Conservation (phyloP, 2,888 invertebrate genomes). For the Brachyopa scutellaris region DNA sequence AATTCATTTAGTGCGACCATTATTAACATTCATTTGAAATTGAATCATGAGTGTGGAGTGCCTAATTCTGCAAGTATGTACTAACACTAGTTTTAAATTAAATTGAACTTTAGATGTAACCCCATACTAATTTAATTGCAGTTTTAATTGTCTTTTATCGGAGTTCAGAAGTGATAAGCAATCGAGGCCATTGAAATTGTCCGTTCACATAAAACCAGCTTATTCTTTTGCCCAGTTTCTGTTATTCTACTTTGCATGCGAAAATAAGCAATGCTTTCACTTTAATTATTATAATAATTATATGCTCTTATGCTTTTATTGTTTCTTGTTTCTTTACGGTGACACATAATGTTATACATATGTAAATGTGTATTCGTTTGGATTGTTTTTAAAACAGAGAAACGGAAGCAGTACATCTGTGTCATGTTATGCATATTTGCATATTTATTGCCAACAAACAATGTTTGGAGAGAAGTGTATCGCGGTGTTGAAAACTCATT, state of each 20-base stretch:
- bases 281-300: slow-evolving; percentile 38
- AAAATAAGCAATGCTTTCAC: slow-evolving; percentile 54
- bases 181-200: slow-evolving; percentile 26
- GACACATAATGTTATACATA: slow-evolving; percentile 49
- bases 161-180: too few relatives aligned
- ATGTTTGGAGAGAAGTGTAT: too few relatives aligned
- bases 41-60: slow-evolving; percentile 52
- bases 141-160: too few relatives aligned
- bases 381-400: too few relatives aligned
- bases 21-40: slow-evolving; percentile 6
- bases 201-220: background rate
- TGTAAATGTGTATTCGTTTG: too few relatives aligned
- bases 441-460: too few relatives aligned
- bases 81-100: slow-evolving; percentile 5
- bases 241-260: slow-evolving; percentile 29
- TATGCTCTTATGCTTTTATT: background rate
- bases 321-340: slow-evolving; percentile 26
- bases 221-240: slow-evolving; percentile 10
- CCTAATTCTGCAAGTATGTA: slow-evolving; percentile 62
- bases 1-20: background rate
- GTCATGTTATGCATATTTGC: slow-evolving; percentile 19
- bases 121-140: too few relatives aligned
- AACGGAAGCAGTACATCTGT: slow-evolving; percentile 37
- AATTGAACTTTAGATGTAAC: background rate
- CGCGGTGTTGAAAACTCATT: too few relatives aligned